Evolutionary conservation across 2,888 invertebrate genomes (phyloP).

Genomic region (Tetropium fuscum): DNA sequence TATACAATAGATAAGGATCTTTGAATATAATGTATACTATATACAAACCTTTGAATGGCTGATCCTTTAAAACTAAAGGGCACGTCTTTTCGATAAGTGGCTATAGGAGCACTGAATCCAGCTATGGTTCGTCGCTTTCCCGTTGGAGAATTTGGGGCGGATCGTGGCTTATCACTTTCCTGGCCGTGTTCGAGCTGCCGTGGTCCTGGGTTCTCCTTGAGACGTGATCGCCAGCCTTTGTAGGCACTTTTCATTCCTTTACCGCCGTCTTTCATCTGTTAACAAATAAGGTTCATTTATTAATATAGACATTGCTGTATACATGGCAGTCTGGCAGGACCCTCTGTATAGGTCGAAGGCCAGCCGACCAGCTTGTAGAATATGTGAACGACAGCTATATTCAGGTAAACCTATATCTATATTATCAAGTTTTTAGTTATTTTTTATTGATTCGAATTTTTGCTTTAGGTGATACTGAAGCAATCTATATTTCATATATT

Average conservation of each 20-base stretch:
- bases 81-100: conserved; percentile 63
- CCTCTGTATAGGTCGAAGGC: too few species aligned
- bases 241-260: conserved; percentile 83
- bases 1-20: too few species aligned
- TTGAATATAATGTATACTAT: too few species aligned
- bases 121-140: conserved; percentile 65
- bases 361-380: too few species aligned
- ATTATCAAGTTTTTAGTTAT: too few species aligned
- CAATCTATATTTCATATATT: too few species aligned
- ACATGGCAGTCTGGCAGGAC: too few species aligned
- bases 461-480: too few species aligned
- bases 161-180: conserved; percentile 67
- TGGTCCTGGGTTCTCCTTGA: conserved; percentile 64
- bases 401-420: too few species aligned
- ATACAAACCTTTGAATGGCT: conserved; percentile 58
- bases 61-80: conserved; percentile 59
- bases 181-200: conserved; percentile 60
- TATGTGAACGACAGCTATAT: too few species aligned
- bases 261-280: conserved; percentile 78
- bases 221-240: conserved; percentile 79
- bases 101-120: conserved; percentile 60
- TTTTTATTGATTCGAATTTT: too few species aligned
- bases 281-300: conserved; percentile 29
- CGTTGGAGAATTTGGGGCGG: conserved; percentile 77
- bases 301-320: neutral